phyloP scores from a whole-genome alignment of 2,113 vertebrate species.

The Pelvicachromis taeniatus region DNA sequence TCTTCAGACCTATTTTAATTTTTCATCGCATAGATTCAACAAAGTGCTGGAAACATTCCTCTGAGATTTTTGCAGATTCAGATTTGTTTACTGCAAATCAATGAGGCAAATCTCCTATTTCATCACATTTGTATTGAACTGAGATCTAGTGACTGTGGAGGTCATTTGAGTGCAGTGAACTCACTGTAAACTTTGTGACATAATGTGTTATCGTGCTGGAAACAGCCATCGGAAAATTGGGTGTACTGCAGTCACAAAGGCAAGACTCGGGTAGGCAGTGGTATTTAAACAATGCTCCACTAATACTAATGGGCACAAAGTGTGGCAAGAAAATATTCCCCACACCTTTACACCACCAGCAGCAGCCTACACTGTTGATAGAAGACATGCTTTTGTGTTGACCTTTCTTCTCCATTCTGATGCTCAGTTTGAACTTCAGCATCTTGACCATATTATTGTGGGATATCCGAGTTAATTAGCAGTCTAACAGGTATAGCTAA shows the following conservation, averaged over 20 bases:
- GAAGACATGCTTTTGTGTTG: neutral
- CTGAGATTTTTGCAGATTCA: neutral
- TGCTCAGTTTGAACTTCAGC: neutral
- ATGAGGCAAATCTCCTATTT: neutral
- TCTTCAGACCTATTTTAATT: neutral
- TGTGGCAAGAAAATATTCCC: neutral
- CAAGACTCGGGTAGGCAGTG: neutral
- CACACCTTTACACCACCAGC: neutral
- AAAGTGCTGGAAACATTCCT: neutral
- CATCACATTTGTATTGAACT: neutral
- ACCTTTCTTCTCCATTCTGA: neutral
- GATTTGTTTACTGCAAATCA: neutral
- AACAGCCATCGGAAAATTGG: neutral
- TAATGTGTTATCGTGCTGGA: neutral
- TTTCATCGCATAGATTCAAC: neutral
- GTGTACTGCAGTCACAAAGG: neutral
- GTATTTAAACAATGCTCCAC: neutral
- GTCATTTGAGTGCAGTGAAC: neutral
- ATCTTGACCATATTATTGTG: neutral
- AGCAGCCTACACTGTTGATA: neutral
- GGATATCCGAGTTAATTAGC: neutral
- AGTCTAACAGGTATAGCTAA: neutral
- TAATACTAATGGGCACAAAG: neutral
- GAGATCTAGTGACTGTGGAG: neutral
- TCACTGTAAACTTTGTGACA: neutral